A percentile compares a stretch with the other conserved stretches of the same genome.
Conservation (phyloP, 2,888 invertebrate genomes). For the Eupithecia tripunctaria region DNA sequence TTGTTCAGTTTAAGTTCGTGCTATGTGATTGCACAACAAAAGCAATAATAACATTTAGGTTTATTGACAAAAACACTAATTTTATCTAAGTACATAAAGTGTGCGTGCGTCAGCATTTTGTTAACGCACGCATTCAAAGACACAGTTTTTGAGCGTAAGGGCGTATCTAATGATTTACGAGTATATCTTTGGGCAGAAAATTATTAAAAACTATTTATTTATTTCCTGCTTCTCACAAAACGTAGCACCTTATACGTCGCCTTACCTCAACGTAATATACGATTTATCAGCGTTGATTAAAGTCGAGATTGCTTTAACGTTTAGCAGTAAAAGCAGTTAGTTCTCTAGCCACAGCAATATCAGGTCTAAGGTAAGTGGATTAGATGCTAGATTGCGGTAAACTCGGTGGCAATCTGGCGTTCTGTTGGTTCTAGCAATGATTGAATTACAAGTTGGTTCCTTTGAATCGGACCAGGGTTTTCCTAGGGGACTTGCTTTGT, state of each 20-base stretch:
- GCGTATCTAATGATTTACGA: too few species aligned
- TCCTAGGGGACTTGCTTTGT: not conserved
- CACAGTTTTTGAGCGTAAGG: too few species aligned
- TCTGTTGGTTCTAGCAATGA: not conserved
- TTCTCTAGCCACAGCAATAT: not conserved
- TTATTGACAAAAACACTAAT: too few species aligned
- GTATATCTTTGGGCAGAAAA: too few species aligned
- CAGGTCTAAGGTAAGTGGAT: not conserved
- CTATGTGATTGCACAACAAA: too few species aligned
- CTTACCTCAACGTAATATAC: not conserved
- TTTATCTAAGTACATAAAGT: too few species aligned
- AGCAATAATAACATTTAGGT: too few species aligned
- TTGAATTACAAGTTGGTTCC: not conserved
- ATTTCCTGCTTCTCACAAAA: not conserved
- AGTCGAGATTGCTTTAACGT: not conserved
- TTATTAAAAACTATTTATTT: not conserved
- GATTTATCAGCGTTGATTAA: not conserved
- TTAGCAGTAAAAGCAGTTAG: not conserved
- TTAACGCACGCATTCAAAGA: too few species aligned
- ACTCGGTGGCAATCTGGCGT: not conserved
- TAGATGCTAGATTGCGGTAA: slow-evolving; percentile 1
- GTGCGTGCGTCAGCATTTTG: too few species aligned
- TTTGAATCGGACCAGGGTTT: not conserved
- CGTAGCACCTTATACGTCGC: not conserved
- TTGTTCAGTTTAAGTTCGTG: too few species aligned